Evolutionary conservation across 2,888 invertebrate genomes (phyloP).

Genomic region (Drosophila quinaria): DNA sequence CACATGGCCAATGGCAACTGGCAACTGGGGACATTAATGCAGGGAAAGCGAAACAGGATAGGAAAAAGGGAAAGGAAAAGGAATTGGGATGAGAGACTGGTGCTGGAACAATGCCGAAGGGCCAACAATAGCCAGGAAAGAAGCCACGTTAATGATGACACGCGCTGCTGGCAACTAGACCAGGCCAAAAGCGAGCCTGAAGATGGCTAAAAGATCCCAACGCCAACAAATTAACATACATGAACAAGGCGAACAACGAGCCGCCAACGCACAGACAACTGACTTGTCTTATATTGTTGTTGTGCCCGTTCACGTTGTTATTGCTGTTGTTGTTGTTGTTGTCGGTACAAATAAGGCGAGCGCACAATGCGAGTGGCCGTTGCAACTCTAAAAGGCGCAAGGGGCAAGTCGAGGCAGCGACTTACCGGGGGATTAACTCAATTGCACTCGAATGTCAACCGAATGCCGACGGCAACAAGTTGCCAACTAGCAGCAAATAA

Average conservation of each 20-base stretch:
- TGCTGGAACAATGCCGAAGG: constrained; percentile 56
- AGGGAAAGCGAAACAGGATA: constrained; percentile 31
- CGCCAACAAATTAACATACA: constrained; percentile 82
- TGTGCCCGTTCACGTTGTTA: constrained; percentile 20
- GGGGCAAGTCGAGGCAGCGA: constrained; percentile 32
- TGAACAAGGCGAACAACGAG: constrained; percentile 52
- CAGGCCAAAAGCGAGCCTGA: constrained; percentile 35
- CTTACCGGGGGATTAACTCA: constrained; percentile 77
- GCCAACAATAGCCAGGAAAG: constrained; percentile 58
- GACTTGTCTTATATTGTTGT: constrained; percentile 31
- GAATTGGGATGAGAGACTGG: constrained; percentile 24
- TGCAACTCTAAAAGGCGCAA: constrained; percentile 37
- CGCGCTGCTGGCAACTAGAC: constrained; percentile 74
- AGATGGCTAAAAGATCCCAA: constrained; percentile 52
- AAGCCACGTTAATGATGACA: constrained; percentile 79
- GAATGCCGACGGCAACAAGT: constrained; percentile 71
- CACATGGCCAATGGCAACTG: constrained; percentile 50
- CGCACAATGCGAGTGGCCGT: constrained; percentile 58
- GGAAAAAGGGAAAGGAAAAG: constrained; percentile 28
- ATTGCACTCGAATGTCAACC: constrained; percentile 79
- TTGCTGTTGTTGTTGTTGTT: constrained; percentile 54
- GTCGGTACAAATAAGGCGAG: constrained; percentile 83
- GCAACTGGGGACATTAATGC: constrained; percentile 12
- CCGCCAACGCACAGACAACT: constrained; percentile 70
- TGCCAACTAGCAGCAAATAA: constrained; percentile 71